A percentile compares a stretch with the other conserved stretches of the same genome.
Evolutionary conservation across 64 coral and sea anemone species (phyloP).

Genomic region (Montipora efflorescens): DNA sequence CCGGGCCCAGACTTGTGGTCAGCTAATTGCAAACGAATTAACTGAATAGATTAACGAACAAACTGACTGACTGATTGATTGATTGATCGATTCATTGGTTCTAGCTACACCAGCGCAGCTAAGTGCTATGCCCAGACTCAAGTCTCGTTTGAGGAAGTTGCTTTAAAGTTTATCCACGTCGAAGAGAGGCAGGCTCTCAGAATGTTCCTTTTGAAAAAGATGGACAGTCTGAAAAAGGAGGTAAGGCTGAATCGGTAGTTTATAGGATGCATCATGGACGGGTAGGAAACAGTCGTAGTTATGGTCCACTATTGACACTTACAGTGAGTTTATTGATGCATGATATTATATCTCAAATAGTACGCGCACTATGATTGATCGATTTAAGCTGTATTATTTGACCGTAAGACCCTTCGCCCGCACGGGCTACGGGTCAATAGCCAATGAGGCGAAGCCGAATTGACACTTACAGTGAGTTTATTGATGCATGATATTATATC

Average conservation of each 20-base stretch:
- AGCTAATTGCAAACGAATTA: background rate
- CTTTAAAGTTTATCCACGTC: slow-evolving; percentile 89
- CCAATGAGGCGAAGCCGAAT: no score
- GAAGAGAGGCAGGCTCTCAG: slow-evolving; percentile 85
- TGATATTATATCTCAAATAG: no score
- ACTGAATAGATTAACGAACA: background rate
- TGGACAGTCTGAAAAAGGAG: slow-evolving; percentile 80
- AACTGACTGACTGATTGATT: background rate
- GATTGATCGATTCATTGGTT: background rate
- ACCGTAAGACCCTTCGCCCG: no score
- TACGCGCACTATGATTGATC: no score
- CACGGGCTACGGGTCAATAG: no score
- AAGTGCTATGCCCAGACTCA: slow-evolving; percentile 95
- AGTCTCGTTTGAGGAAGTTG: slow-evolving; percentile 97
- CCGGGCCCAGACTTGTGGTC: no score
- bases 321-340: no score
- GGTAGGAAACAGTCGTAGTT: no score
- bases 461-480: no score
- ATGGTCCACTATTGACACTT: no score
- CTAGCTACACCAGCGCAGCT: slow-evolving; percentile 73
- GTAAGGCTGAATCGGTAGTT: slow-evolving; percentile 10
- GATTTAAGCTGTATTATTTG: no score
- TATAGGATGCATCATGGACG: background rate
- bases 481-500: no score
- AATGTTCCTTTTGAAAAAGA: slow-evolving; percentile 95